Conservation (phyloP, 2,797 vertebrate genomes). For the Fistularia tabacaria region DNA sequence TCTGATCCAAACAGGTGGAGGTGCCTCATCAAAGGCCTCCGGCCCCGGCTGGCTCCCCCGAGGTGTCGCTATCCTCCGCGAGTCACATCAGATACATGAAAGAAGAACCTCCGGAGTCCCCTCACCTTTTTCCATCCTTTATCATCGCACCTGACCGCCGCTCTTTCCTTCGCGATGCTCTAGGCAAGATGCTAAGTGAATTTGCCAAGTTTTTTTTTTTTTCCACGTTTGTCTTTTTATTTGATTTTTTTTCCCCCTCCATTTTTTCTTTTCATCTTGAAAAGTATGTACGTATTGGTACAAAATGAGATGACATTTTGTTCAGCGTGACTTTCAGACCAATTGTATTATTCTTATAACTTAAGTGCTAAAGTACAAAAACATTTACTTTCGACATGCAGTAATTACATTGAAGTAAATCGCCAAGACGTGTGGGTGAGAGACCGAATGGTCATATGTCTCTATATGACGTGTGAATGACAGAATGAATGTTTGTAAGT, state of each 20-base stretch:
- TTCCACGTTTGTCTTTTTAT: not conserved
- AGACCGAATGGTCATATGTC: too few species aligned
- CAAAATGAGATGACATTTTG: too few species aligned
- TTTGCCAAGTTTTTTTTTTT: not conserved
- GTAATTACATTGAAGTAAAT: too few species aligned
- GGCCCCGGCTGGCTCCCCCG: slow-evolving; percentile 45
- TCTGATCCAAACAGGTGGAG: slow-evolving; percentile 46
- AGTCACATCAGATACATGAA: slow-evolving; percentile 66
- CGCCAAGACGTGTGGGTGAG: too few species aligned
- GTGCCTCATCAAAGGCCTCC: slow-evolving; percentile 66
- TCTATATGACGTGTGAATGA: too few species aligned
- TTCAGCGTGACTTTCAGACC: too few species aligned
- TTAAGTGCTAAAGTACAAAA: too few species aligned
- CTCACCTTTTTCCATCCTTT: slow-evolving; percentile 29
- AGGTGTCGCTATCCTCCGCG: slow-evolving; percentile 47
- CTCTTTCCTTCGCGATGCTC: slow-evolving; percentile 23
- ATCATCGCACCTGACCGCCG: slow-evolving; percentile 30
- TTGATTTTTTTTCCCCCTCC: not conserved
- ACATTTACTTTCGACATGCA: too few species aligned
- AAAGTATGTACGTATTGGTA: too few species aligned
- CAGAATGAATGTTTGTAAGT: too few species aligned
- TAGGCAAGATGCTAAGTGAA: slow-evolving; percentile 1
- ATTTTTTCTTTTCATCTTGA: too few species aligned
- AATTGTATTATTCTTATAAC: too few species aligned
- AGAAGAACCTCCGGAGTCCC: slow-evolving; percentile 46